A percentile compares a stretch with the other conserved stretches of the same genome.
Conservation (phyloP, 1,140 invertebrate genomes). For the Venustaconcha ellipsiformis region DNA sequence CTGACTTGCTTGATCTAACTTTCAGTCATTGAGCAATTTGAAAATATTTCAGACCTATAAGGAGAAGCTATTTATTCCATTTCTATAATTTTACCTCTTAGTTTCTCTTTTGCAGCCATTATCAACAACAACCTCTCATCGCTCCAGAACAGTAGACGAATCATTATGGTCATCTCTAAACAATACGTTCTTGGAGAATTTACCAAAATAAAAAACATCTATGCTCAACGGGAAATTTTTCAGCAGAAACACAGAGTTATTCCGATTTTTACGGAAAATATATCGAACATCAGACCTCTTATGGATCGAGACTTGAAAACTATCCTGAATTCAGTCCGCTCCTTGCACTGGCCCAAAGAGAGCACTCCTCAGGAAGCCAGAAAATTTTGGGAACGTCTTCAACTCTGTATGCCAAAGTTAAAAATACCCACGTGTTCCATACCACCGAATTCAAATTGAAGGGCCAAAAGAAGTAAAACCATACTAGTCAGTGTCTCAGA, state of each 20-base stretch:
- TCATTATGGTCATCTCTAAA: slow-evolving; percentile 48
- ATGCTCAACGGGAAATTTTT: slow-evolving; percentile 55
- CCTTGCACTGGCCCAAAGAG: slow-evolving; percentile 44
- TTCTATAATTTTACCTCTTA: too few relatives aligned
- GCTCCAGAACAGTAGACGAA: slow-evolving; percentile 51
- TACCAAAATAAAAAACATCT: slow-evolving; percentile 53
- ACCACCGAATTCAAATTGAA: too few relatives aligned
- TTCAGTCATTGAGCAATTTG: too few relatives aligned
- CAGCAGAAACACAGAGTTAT: slow-evolving; percentile 54
- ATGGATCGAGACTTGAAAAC: slow-evolving; percentile 50
- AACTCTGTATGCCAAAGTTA: slow-evolving; percentile 49
- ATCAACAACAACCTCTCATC: slow-evolving; percentile 50
- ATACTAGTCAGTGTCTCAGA: too few relatives aligned
- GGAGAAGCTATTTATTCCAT: too few relatives aligned
- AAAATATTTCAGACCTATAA: too few relatives aligned
- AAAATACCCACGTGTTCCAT: not conserved
- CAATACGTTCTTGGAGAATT: slow-evolving; percentile 53
- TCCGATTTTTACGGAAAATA: slow-evolving; percentile 53
- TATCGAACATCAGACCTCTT: slow-evolving; percentile 1
- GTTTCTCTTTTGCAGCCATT: slow-evolving; percentile 41
- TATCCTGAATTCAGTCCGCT: slow-evolving; percentile 51
- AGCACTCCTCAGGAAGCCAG: not conserved
- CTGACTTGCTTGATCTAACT: too few relatives aligned
- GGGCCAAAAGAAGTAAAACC: too few relatives aligned
- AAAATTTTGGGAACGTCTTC: slow-evolving; percentile 53